These are phyloP conservation scores for Pteronura brasiliensis DNA, from an alignment of 2,113 vertebrate genomes.

Conservation along the genomic window DNA sequence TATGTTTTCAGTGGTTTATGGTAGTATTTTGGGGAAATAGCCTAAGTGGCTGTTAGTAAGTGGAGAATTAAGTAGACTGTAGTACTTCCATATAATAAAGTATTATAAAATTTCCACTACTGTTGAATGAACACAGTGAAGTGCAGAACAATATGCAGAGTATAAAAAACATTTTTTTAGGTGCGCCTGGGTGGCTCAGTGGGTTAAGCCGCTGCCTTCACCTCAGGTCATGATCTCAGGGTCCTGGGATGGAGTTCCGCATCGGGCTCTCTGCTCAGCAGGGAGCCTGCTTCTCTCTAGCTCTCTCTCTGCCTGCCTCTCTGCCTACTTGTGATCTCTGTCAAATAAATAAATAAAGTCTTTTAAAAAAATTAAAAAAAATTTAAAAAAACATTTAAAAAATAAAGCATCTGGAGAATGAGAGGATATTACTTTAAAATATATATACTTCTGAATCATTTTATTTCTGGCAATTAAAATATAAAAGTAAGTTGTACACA, in stretches of 20 bases:
- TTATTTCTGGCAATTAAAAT: background rate
- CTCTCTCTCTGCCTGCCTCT: no score
- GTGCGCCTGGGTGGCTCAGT: no score
- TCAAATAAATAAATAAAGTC: no score
- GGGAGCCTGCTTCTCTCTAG: no score
- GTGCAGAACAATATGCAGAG: background rate
- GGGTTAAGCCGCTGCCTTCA: no score
- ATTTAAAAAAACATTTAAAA: no score
- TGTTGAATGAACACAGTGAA: background rate
- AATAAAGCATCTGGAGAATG: background rate
- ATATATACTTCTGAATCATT: background rate
- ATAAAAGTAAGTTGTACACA: background rate
- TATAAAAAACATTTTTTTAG: background rate
- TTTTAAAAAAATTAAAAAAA: background rate
- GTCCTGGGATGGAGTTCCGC: no score
- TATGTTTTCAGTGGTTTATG: background rate
- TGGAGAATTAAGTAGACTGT: background rate
- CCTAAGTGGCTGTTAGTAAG: background rate
- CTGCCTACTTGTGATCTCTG: no score
- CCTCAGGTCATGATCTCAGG: no score
- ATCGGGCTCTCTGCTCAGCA: no score
- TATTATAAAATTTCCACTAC: background rate
- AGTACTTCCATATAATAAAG: background rate
- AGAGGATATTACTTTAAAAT: background rate
- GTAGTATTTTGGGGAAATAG: slow-evolving; percentile 3